Conservation (phyloP, 2,888 invertebrate species). For the Reticulitermes lucifugus region DNA sequence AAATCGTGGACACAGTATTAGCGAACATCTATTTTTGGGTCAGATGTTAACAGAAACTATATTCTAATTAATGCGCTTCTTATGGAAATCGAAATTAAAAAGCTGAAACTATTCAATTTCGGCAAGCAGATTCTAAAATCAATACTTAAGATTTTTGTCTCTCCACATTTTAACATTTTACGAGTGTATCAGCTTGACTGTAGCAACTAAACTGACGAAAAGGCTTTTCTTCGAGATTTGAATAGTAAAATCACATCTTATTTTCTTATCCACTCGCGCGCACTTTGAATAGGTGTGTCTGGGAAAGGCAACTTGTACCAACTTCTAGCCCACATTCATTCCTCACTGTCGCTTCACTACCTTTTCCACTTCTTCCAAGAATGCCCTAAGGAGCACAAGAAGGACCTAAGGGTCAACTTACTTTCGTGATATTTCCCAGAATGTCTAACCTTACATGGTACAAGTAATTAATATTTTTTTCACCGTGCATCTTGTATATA, state of each 20-base stretch:
- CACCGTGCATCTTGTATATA: too few relatives aligned
- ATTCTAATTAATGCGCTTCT: background rate
- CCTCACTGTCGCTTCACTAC: background rate
- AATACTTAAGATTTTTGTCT: background rate
- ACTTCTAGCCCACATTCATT: conserved; percentile 24
- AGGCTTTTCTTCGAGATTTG: conserved; percentile 37
- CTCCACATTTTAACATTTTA: background rate
- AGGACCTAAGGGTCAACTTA: background rate
- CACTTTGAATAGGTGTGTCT: conserved; percentile 33
- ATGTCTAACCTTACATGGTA: too few relatives aligned
- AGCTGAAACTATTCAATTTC: background rate
- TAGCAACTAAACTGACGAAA: conserved; percentile 1
- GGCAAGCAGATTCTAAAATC: background rate
- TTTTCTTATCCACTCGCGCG: conserved; percentile 37
- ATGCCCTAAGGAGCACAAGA: background rate
- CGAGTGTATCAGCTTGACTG: background rate
- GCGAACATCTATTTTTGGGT: too few relatives aligned
- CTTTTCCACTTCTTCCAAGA: conserved; percentile 13
- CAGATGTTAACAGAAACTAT: too few relatives aligned
- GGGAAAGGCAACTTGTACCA: background rate
- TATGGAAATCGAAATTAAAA: background rate
- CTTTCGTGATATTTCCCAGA: too few relatives aligned
- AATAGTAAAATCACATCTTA: conserved; percentile 49
- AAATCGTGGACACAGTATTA: too few relatives aligned
- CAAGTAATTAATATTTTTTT: too few relatives aligned